A percentile compares a stretch with the other conserved stretches of the same genome.
Evolutionary conservation across 2,797 vertebrate species (phyloP).

Genomic region (Phalloptychus januarius): DNA sequence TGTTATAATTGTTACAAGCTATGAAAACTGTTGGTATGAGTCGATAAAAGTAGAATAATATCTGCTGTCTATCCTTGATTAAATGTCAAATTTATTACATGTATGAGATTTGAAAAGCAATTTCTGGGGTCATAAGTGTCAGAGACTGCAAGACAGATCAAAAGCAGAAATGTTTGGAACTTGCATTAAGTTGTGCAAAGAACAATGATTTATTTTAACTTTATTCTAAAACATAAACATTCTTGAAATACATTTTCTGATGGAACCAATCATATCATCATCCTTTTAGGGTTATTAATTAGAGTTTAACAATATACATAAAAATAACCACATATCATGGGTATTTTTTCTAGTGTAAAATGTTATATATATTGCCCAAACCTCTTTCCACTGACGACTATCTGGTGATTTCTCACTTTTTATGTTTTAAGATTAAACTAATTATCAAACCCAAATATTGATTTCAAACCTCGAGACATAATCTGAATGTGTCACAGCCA

Average conservation of each 20-base stretch:
- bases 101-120: not conserved
- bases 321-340: no score
- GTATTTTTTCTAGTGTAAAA: not conserved
- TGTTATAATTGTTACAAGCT: not conserved
- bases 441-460: not conserved
- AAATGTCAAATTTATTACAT: not conserved
- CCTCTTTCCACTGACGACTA: not conserved
- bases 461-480: not conserved
- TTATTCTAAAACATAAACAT: not conserved
- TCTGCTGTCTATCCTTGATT: not conserved
- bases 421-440: not conserved
- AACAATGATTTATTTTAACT: not conserved
- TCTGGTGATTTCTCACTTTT: not conserved
- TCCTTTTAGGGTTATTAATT: not conserved
- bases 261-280: not conserved
- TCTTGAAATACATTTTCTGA: not conserved
- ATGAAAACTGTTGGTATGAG: not conserved
- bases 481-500: not conserved
- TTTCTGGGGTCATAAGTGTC: not conserved
- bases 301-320: not conserved
- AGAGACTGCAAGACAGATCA: not conserved
- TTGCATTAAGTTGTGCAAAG: not conserved
- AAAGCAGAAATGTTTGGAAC: not conserved
- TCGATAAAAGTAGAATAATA: not conserved
- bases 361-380: no score